Evolutionary conservation across 2,888 invertebrate genomes (phyloP).

Genomic region (Drosophila pseudotakahashii): DNA sequence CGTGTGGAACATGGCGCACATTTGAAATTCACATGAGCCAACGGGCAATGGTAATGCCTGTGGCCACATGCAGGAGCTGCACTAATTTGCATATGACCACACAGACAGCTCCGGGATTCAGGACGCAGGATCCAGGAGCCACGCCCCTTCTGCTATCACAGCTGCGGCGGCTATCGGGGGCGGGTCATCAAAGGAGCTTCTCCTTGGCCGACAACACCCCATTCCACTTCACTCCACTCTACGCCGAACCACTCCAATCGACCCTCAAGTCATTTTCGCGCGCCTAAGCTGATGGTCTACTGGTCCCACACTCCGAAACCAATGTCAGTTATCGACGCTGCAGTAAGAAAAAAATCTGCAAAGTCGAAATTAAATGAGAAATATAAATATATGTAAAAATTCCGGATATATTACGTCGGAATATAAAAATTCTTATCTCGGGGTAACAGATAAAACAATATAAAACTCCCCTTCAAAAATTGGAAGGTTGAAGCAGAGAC

Average conservation of each 20-base stretch:
- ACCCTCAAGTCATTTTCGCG: conserved; percentile 37
- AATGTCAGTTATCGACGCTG: conserved; percentile 17
- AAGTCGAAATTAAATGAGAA: too few species aligned
- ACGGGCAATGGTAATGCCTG: conserved; percentile 64
- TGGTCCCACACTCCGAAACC: conserved; percentile 20
- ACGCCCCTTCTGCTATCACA: conserved; percentile 21
- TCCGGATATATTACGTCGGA: too few species aligned
- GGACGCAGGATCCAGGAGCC: not conserved
- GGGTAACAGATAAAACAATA: too few species aligned
- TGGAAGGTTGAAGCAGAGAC: too few species aligned
- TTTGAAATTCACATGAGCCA: conserved; percentile 70
- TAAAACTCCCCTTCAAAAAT: too few species aligned
- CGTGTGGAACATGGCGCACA: conserved; percentile 42
- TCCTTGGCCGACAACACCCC: conserved; percentile 1
- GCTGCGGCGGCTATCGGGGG: conserved; percentile 14
- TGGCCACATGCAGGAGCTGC: conserved; percentile 54
- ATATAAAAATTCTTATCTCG: too few species aligned
- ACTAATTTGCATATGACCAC: conserved; percentile 46
- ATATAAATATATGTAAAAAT: too few species aligned
- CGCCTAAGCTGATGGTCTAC: conserved; percentile 25
- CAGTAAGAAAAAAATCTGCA: not conserved
- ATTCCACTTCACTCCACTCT: not conserved
- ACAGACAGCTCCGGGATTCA: conserved; percentile 5
- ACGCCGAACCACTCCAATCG: conserved; percentile 10
- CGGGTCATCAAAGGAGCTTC: conserved; percentile 25